Evolutionary conservation across 2,888 invertebrate genomes (phyloP).

Genomic region (Amiota minor): DNA sequence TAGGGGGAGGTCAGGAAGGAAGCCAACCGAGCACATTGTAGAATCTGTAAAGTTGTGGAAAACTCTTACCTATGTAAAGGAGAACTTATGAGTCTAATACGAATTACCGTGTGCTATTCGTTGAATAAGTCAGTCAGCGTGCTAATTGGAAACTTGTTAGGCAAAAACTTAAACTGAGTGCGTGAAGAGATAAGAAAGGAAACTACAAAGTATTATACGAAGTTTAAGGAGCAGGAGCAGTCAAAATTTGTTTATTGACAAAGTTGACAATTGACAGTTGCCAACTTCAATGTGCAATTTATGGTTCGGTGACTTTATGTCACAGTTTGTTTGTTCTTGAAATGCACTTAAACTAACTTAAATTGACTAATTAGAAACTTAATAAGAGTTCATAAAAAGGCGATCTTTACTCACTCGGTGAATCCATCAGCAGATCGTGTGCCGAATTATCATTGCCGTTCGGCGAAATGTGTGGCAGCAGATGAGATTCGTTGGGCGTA

Average conservation of each 20-base stretch:
- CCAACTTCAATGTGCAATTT: neutral
- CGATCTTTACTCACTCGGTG: conserved; percentile 84
- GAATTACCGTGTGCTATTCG: neutral
- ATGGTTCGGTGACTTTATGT: neutral
- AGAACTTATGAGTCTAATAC: conserved; percentile 6
- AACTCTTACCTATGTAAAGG: neutral
- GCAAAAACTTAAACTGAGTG: neutral
- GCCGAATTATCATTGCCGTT: conserved; percentile 78
- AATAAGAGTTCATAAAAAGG: conserved; percentile 41
- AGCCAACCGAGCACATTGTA: neutral
- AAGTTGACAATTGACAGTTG: neutral
- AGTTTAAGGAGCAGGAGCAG: neutral
- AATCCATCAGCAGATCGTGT: conserved; percentile 84
- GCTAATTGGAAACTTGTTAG: conserved; percentile 26
- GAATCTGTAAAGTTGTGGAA: neutral
- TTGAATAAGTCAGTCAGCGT: conserved; percentile 3
- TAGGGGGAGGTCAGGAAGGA: neutral
- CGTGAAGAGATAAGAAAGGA: no score
- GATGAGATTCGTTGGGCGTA: conserved; percentile 68
- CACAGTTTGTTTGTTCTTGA: neutral
- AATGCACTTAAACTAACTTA: conserved; percentile 26
- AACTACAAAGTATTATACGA: no score
- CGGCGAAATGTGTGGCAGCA: conserved; percentile 76
- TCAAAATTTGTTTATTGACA: conserved; percentile 12
- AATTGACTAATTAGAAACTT: neutral